Evolutionary conservation across 2,797 vertebrate species (phyloP), one percentile per base, ranked within the genome.

Genomic region (Lutjanus campechanus): DNA sequence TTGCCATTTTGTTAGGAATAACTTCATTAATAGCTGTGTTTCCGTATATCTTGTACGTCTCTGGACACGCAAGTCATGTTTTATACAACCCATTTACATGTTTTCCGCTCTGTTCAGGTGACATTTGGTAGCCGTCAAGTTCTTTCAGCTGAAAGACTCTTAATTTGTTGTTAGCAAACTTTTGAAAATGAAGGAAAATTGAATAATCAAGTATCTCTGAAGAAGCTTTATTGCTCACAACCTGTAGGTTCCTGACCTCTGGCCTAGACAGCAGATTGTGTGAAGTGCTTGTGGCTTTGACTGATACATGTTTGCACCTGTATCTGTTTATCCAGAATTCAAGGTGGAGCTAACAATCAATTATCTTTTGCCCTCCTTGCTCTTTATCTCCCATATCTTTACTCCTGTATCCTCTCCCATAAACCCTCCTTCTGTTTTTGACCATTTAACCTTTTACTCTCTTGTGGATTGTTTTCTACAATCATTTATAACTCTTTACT

Each of bases 341-440:
- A 43, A 16, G 3, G 7, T 36, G 11, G 9, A 43, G 22, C 54
- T 81, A 56, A 77, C 20, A 56, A 25, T 20, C 47, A 17, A 6
- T 73, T 60, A 19, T 64, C 11, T 61, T 77, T 68, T 77, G 20
- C 51, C 55, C 20, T 20, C 60, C 17, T 64, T 60, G 22, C 46
- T 65, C 55, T 76, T 76, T 61, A 46, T 83, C 51, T 44, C 58
- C 15, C 49, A 10, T 47, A 47, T 83, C 74, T 71, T 83, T 71
- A 46, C 40, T 63, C 40, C 58, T 68, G 7, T 68, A 43, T 67
- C n/a, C n/a, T 56, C n/a, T 25, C 47, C 36, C 50, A 25, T 60
- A 70, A 55, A 44, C 43, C 54, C 4, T 49, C 47, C 53, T 20
- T 55, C n/a, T 65, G 7, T 72, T 73, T 70, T 47, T 60, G 10